Evolutionary conservation across 2,797 vertebrate species (phyloP).

Genomic region (Falco cherrug): DNA sequence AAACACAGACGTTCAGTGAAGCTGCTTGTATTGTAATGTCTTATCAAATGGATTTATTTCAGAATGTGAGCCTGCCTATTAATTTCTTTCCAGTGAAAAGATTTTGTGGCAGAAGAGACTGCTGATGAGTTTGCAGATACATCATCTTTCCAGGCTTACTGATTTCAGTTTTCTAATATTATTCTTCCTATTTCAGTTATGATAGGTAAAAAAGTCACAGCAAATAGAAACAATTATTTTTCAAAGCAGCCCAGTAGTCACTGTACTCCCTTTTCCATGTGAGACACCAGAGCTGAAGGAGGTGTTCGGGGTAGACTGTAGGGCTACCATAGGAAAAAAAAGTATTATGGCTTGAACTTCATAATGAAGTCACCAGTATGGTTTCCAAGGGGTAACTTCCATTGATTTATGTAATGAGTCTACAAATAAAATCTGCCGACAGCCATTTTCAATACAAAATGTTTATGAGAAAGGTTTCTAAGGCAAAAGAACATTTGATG

Average conservation of each 20-base stretch:
- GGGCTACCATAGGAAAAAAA: neutral
- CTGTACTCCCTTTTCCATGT: neutral
- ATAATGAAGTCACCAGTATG: neutral
- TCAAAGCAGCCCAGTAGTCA: neutral
- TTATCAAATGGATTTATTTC: neutral
- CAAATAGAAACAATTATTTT: neutral
- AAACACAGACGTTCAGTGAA: neutral
- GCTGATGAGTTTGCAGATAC: neutral
- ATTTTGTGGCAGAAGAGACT: neutral
- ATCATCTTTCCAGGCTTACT: neutral
- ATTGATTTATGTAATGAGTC: neutral
- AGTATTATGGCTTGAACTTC: neutral
- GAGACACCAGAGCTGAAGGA: neutral
- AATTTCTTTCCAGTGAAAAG: neutral
- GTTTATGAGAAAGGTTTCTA: neutral
- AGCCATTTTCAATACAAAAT: neutral
- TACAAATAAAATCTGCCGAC: neutral
- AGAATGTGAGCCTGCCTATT: neutral
- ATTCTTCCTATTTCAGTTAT: neutral
- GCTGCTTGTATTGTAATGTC: neutral
- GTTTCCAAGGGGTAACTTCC: neutral
- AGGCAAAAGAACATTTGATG: neutral
- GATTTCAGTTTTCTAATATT: neutral
- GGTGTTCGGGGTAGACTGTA: neutral
- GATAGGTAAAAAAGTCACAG: neutral